These are phyloP conservation scores for Xiphorhynchus erythropygius DNA, from an alignment of 2,797 vertebrate species.

Conservation along the genomic window DNA sequence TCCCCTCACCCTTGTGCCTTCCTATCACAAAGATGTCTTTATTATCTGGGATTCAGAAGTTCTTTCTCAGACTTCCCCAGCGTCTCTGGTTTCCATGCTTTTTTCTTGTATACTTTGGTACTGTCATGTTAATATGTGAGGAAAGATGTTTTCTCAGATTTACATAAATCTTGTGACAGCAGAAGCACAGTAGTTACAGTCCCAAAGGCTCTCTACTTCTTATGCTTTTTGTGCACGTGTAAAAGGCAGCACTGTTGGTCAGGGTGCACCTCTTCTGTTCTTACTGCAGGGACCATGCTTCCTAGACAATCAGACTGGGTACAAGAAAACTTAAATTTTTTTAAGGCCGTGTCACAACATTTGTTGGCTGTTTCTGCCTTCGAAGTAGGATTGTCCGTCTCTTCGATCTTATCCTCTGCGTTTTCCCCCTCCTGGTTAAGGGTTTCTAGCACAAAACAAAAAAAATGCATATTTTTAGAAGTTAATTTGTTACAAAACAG, in stretches of 20 bases:
- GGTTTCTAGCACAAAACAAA: background rate
- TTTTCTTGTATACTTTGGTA: constrained; percentile 25
- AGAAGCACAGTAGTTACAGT: background rate
- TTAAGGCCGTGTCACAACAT: background rate
- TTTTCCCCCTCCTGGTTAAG: background rate
- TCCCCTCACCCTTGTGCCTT: constrained; percentile 29
- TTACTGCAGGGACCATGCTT: background rate
- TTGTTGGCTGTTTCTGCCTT: background rate
- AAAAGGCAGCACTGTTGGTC: background rate
- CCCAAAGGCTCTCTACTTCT: background rate
- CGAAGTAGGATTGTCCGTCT: background rate
- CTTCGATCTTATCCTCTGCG: background rate
- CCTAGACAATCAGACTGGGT: background rate
- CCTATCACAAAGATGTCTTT: constrained; percentile 68
- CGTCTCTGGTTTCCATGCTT: constrained; percentile 54
- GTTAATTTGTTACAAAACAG: background rate
- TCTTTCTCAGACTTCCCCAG: constrained; percentile 30
- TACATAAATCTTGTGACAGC: background rate
- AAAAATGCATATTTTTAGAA: background rate
- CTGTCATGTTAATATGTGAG: constrained; percentile 31
- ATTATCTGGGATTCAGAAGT: constrained; percentile 57
- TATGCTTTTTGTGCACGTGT: background rate
- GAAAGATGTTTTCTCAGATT: constrained; percentile 14
- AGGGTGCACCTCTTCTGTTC: background rate
- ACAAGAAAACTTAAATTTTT: background rate